phyloP scores from a whole-genome alignment of 2,888 invertebrate genomes.

The Synergus japonicus region DNA sequence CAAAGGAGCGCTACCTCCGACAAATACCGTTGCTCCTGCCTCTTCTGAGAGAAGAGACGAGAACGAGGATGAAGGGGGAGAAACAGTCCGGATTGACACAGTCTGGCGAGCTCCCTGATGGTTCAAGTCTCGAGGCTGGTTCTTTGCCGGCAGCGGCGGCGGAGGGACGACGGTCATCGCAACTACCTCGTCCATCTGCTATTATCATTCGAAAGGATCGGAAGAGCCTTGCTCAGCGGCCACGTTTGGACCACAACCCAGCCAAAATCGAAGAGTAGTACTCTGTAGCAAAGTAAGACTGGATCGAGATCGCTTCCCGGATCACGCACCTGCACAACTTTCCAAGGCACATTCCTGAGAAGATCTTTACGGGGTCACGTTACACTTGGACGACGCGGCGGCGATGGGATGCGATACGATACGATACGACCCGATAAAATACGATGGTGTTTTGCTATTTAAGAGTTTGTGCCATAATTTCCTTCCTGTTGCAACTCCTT shows the following conservation, averaged over 20 bases:
- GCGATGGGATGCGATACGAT: too few species aligned
- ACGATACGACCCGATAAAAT: not conserved
- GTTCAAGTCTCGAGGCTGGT: slow-evolving; percentile 59
- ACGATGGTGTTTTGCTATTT: not conserved
- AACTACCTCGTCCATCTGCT: slow-evolving; percentile 65
- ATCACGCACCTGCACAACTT: slow-evolving; percentile 53
- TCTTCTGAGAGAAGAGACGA: slow-evolving; percentile 63
- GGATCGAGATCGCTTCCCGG: slow-evolving; percentile 43
- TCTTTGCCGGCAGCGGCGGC: slow-evolving; percentile 61
- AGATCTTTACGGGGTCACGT: slow-evolving; percentile 40
- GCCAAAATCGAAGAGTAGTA: not conserved
- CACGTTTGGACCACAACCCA: not conserved
- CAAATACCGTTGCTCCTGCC: slow-evolving; percentile 79
- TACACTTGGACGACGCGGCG: not conserved
- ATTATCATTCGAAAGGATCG: slow-evolving; percentile 48
- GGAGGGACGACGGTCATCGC: slow-evolving; percentile 70
- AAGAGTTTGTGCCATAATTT: slow-evolving; percentile 2
- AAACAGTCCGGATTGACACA: slow-evolving; percentile 71
- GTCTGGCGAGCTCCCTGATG: slow-evolving; percentile 64
- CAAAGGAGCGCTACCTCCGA: slow-evolving; percentile 62
- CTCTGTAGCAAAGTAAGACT: not conserved
- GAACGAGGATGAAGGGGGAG: slow-evolving; percentile 62
- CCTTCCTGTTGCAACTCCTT: not conserved
- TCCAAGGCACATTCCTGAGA: slow-evolving; percentile 53
- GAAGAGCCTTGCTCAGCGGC: not conserved